phyloP scores from a whole-genome alignment of 2,797 vertebrate genomes.

The Enteromius anoplus region DNA sequence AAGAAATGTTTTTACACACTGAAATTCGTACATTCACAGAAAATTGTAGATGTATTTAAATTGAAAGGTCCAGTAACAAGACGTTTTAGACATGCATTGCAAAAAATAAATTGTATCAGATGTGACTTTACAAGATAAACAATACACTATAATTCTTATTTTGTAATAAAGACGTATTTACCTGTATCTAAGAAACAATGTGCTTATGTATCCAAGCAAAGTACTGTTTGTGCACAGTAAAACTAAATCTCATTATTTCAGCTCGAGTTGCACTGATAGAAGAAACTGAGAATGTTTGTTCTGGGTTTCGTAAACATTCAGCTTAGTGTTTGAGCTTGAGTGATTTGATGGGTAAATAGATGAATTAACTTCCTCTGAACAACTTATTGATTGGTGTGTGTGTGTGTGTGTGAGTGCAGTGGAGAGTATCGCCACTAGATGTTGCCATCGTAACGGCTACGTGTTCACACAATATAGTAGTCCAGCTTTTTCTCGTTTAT shows the following conservation, averaged over 20 bases:
- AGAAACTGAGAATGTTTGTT: neutral
- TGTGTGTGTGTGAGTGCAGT: neutral
- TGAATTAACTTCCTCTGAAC: neutral
- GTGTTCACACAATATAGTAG: neutral
- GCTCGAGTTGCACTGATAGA: neutral
- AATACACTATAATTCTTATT: neutral
- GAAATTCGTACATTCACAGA: neutral
- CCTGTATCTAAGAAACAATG: neutral
- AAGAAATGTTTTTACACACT: neutral
- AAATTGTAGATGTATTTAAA: neutral
- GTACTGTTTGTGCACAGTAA: neutral
- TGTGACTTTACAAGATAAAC: neutral
- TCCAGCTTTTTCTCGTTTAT: conserved; percentile 15
- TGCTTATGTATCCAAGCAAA: neutral
- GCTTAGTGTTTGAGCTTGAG: neutral
- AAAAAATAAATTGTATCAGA: neutral
- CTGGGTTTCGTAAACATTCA: neutral
- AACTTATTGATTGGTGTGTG: neutral
- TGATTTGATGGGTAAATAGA: neutral
- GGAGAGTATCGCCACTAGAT: conserved; percentile 1
- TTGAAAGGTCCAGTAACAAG: neutral
- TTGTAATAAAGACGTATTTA: neutral
- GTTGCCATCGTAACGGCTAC: neutral
- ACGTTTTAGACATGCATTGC: neutral
- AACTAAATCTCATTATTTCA: neutral